A percentile compares a stretch with the other conserved stretches of the same genome.
Conservation (phyloP, 2,888 invertebrate genomes). For the Xestoiulus laeticollis region DNA sequence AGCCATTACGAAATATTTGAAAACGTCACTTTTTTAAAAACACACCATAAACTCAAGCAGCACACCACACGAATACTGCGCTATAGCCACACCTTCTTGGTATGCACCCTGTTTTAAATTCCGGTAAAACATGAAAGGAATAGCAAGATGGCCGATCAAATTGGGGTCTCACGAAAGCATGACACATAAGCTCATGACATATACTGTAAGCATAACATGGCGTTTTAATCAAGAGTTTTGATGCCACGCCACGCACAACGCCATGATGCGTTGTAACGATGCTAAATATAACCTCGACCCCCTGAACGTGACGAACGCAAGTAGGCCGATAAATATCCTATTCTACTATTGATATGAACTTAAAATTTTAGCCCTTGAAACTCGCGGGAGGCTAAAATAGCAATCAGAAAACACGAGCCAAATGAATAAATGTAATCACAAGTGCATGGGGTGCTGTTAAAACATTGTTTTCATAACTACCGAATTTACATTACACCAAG, state of each 20-base stretch:
- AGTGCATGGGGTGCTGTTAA: neutral
- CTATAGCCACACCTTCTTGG: too few species aligned
- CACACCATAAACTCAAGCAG: too few species aligned
- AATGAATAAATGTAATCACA: neutral
- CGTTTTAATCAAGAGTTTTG: neutral
- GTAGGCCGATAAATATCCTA: neutral
- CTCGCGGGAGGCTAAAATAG: neutral
- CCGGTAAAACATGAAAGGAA: neutral
- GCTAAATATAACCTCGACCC: conserved; percentile 15
- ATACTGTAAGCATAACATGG: too few species aligned
- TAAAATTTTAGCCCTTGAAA: conserved; percentile 1
- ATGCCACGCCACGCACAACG: neutral
- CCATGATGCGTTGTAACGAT: neutral
- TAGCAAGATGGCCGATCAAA: neutral
- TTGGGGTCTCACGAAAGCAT: neutral
- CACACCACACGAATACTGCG: too few species aligned
- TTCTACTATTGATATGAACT: neutral
- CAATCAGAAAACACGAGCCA: neutral
- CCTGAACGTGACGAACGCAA: neutral
- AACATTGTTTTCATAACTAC: neutral
- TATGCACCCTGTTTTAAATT: too few species aligned
- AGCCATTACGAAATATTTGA: too few species aligned
- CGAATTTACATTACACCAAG: conserved; percentile 1
- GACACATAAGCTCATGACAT: neutral
- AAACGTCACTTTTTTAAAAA: too few species aligned